Base-by-base conservation (phyloP, 2,113 vertebrate species). In the Hemichromis elongatus region DNA sequence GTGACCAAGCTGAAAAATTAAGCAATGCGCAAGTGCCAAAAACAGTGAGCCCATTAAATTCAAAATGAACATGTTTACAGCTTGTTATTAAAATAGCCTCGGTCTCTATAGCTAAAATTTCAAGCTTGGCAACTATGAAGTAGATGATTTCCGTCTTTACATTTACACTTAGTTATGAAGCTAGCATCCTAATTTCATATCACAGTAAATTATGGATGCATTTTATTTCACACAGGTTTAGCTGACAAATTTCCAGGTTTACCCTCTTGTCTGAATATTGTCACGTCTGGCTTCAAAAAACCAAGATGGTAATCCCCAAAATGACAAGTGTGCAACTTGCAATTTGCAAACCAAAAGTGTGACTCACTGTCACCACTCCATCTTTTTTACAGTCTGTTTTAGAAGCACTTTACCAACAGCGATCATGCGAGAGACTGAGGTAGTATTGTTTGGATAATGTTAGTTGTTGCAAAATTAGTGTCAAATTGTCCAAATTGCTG, bases 401-500 rank as follows among this genome's bases (percentile, higher is more conserved):
- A 52, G 26, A 52, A 10, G 1, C 42, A 2, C 26, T 75, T 30
- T 2, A 19, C 6, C 26, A 30, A 13, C 1, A 75, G 6, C 19
- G 26, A 52, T 4, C 45, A 52, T 75, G 2, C 1, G 2, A 47
- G 1, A 75, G 9, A 30, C 42, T 19, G 42, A 30, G 18, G 26
- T 75, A 2, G 10, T 33, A 13, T 50, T 75, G 70, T 52, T 75
- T 47, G 42, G 50, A 30, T 45, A 12, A 47, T 12, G 42, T 47
- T 47, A 73, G 68, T 73, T 30, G 2, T 52, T 1, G 70, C 26
- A 75, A 33, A 73, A 73, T 47, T 50, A 12, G 16, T 47, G 24
- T 75, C 26, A 50, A 47, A 50, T 75, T 75, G 68, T 75, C 18
- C 26, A 52, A 52, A 75, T 13, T n/a, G 68, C 45, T 75, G 68